Evolutionary conservation across 2,888 invertebrate genomes (phyloP).

Genomic region (Pocota personata): DNA sequence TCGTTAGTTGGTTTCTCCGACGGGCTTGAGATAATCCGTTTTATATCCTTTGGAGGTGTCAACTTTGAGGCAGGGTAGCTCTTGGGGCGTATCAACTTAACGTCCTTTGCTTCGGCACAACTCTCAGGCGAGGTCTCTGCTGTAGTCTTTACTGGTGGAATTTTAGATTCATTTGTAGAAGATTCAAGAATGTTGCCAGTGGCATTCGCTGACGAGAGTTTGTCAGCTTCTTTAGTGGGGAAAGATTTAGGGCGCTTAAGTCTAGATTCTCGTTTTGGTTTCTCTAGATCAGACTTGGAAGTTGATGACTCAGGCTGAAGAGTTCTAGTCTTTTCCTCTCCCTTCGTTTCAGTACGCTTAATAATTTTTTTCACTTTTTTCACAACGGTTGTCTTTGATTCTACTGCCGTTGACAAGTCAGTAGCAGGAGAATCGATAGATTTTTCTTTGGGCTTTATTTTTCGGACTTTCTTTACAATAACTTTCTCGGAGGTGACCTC

Average conservation of each 20-base stretch:
- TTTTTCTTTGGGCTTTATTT: conserved; percentile 79
- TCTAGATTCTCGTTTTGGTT: conserved; percentile 82
- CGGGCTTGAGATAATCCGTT: conserved; percentile 73
- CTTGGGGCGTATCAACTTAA: conserved; percentile 84
- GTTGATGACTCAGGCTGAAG: conserved; percentile 52
- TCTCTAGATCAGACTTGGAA: conserved; percentile 63
- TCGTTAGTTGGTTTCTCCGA: conserved; percentile 32
- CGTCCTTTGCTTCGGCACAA: conserved; percentile 75
- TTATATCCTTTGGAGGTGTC: conserved; percentile 80
- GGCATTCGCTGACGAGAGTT: conserved; percentile 2
- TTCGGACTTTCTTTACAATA: conserved; percentile 77
- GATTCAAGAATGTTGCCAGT: conserved; percentile 26
- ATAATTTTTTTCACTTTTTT: conserved; percentile 79
- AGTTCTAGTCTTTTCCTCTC: conserved; percentile 66
- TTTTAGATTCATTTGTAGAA: conserved; percentile 40
- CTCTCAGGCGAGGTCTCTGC: conserved; percentile 24
- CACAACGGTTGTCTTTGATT: conserved; percentile 74
- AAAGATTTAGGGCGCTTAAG: conserved; percentile 85
- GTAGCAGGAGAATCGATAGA: conserved; percentile 48
- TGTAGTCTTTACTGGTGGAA: conserved; percentile 40
- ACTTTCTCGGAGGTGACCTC: conserved; percentile 55
- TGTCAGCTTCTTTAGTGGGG: conserved; percentile 82
- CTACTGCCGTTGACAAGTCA: conserved; percentile 67
- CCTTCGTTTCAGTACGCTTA: conserved; percentile 76
- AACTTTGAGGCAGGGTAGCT: conserved; percentile 84